These are phyloP conservation scores for Empidonax alnorum DNA, from an alignment of 2,113 vertebrate genomes.

Conservation along the genomic window DNA sequence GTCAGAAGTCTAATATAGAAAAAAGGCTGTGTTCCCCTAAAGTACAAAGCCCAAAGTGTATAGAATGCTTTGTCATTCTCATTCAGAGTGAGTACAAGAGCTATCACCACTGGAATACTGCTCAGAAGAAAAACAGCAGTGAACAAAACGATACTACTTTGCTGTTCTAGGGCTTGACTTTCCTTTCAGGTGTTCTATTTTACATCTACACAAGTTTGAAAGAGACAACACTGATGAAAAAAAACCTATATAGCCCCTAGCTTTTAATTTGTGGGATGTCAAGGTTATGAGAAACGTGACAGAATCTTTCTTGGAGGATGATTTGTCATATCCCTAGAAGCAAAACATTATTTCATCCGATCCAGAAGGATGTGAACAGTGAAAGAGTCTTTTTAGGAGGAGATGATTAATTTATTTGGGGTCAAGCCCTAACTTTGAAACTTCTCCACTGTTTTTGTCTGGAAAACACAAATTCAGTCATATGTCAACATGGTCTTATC, in stretches of 20 bases:
- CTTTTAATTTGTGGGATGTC: not conserved
- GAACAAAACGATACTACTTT: not conserved
- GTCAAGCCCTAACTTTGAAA: not conserved
- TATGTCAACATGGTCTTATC: not conserved
- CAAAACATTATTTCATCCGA: not conserved
- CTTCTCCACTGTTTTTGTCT: not conserved
- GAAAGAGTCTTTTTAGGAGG: not conserved
- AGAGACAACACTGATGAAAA: not conserved
- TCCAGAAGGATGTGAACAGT: not conserved
- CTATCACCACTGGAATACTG: not conserved
- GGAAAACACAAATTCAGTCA: not conserved
- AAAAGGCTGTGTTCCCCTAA: not conserved
- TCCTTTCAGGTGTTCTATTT: not conserved
- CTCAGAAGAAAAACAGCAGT: not conserved
- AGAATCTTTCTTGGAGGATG: not conserved
- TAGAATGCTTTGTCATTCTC: not conserved
- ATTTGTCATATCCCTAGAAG: not conserved
- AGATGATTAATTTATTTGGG: not conserved
- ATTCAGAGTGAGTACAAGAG: not conserved
- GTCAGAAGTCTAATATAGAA: not conserved
- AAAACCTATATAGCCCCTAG: not conserved
- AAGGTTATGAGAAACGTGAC: not conserved
- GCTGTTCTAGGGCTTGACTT: not conserved
- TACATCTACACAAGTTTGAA: not conserved
- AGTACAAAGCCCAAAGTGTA: not conserved